phyloP scores from a whole-genome alignment of 2,113 vertebrate species.

The Orycteropus afer region DNA sequence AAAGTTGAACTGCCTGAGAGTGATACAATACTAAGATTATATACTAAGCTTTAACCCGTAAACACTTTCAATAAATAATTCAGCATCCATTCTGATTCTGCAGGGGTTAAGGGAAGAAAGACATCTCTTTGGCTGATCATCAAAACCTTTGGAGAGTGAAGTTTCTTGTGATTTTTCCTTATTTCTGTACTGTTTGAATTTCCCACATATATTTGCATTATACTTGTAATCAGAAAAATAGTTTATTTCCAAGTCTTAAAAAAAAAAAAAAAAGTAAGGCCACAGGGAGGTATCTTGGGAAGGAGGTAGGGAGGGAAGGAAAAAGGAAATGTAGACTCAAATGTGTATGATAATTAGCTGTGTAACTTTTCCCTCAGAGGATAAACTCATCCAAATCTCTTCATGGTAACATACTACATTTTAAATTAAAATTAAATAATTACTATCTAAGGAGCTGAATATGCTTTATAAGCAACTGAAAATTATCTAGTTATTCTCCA shows the following conservation, averaged over 20 bases:
- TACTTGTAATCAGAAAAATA: conserved; percentile 14
- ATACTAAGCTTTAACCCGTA: conserved; percentile 1
- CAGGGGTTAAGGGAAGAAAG: neutral
- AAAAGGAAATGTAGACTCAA: neutral
- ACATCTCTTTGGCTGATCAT: neutral
- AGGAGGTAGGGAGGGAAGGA: neutral
- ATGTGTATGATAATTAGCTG: neutral
- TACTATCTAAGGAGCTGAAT: neutral
- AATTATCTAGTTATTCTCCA: neutral
- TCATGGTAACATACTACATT: neutral
- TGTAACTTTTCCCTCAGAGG: neutral
- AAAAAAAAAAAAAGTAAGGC: neutral
- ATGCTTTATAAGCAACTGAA: neutral
- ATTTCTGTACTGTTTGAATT: neutral
- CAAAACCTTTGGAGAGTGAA: neutral
- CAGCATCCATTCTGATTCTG: neutral
- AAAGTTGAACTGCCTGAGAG: neutral
- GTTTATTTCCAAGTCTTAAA: neutral
- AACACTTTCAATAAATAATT: conserved; percentile 44
- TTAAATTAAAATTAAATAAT: neutral
- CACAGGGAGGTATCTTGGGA: no score
- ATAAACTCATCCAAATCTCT: neutral
- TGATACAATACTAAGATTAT: neutral
- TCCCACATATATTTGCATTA: neutral
- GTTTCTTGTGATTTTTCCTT: neutral